A percentile compares a stretch with the other conserved stretches of the same genome.
Evolutionary conservation across 2,888 invertebrate genomes (phyloP).

Genomic region (Tromatobia lineatoria): DNA sequence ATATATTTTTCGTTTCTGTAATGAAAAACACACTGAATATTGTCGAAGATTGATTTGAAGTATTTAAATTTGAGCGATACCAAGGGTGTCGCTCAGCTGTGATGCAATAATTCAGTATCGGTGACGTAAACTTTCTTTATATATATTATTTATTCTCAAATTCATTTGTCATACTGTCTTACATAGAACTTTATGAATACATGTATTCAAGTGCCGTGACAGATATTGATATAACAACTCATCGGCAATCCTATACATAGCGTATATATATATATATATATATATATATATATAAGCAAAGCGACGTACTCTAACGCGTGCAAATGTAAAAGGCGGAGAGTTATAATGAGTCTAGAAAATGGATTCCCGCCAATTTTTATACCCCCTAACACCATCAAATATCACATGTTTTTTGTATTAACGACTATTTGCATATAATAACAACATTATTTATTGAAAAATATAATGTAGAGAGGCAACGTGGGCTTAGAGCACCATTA

Average conservation of each 20-base stretch:
- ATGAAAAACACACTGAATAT: no score
- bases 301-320: neutral
- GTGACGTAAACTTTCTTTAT: neutral
- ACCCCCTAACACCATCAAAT: neutral
- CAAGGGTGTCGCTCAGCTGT: no score
- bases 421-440: neutral
- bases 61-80: no score
- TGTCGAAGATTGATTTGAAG: no score
- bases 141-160: neutral
- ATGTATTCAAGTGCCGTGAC: neutral
- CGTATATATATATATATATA: neutral
- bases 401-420: neutral
- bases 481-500: constrained; percentile 74
- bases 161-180: neutral
- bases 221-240: neutral
- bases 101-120: no score
- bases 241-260: constrained; percentile 8
- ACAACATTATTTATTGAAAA: neutral
- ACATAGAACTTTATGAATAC: neutral
- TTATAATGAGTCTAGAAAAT: neutral
- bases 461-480: neutral
- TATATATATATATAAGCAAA: no score
- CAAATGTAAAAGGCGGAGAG: neutral
- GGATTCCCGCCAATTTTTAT: neutral
- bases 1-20: no score